Base-by-base conservation (phyloP, 2,113 vertebrate species). In the Istiophorus platypterus region DNA sequence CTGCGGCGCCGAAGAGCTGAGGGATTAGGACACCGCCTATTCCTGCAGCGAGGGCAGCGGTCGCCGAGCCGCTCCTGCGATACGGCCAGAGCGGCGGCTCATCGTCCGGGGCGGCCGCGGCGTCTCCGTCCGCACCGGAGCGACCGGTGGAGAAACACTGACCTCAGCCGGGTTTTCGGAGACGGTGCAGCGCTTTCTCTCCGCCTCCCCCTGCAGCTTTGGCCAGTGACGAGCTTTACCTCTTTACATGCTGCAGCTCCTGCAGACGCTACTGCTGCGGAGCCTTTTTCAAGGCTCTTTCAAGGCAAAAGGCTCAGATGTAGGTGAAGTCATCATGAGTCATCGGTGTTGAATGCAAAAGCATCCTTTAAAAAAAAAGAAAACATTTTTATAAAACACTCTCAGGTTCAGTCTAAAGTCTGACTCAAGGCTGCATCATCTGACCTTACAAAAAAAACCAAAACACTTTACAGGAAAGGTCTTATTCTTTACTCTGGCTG, bases 121-220 rank as follows among this genome's bases (percentile, higher is more conserved):
- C 22, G 58, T 27, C 20, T 61, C 8, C 9, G 29, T 20, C 29
- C 56, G 52, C 26, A 26, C 17, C 37, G 52, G 37, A 49, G 20
- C 14, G 42, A 59, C 62, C 14, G 20, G 18, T 75, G 64, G 84
- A 84, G 72, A 89, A 90, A 91, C 71, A 92, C 83, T 87, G 92
- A 80, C 90, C 87, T 67, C 92, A 75, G 57, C 64, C 78, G 92
- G 81, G 2, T 0, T 24, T 39, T 17, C 17, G 29, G n/a, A 2
- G 65, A 52, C 11, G 80, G 66, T 86, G 87, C 87, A 73, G 13
- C 4, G 20, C 47, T 70, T 17, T 5, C 57, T 22, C 4, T 41
- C 7, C 39, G 5, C 2, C 3, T 37, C 45, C 18, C 14, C 22
- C 1, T n/a, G 22, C 7, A 42, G 12, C n/a, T 18, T n/a, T 41